These are phyloP conservation scores for Brachylomia viminalis DNA, from an alignment of 2,888 invertebrate species.

Conservation along the genomic window DNA sequence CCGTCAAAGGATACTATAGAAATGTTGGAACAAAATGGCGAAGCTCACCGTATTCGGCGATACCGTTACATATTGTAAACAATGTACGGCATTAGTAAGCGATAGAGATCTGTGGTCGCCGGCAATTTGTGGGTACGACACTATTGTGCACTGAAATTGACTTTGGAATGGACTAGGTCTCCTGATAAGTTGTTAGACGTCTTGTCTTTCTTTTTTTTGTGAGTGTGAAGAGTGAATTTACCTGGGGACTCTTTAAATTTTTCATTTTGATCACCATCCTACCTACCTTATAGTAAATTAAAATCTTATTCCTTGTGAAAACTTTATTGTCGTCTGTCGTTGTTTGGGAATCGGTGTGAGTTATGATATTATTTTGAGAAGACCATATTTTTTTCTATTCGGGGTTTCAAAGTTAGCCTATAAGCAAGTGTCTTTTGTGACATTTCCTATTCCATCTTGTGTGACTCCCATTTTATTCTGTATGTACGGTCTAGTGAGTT, in stretches of 20 bases:
- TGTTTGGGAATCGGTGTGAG: not conserved
- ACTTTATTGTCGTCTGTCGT: not conserved
- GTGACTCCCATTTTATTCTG: not conserved
- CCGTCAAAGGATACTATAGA: constrained; percentile 48
- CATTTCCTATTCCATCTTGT: not conserved
- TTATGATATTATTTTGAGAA: not conserved
- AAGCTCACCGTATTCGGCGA: constrained; percentile 57
- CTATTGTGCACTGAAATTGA: constrained; percentile 36
- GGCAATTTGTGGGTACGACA: constrained; percentile 59
- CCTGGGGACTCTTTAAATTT: not conserved
- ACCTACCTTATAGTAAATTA: too few relatives aligned
- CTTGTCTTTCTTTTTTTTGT: constrained; percentile 2
- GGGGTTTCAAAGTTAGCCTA: not conserved
- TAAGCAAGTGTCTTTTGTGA: not conserved
- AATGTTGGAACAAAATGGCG: constrained; percentile 49
- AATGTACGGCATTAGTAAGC: constrained; percentile 63
- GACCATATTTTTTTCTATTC: not conserved
- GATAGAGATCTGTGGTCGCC: constrained; percentile 63
- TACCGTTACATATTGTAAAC: constrained; percentile 68
- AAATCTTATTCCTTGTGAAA: not conserved
- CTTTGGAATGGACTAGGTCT: constrained; percentile 1
- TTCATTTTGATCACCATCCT: not conserved
- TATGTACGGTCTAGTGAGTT: not conserved
- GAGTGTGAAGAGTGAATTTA: not conserved
- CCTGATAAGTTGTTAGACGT: not conserved